Base-by-base conservation (phyloP, 2,888 invertebrate species). In the Eulithis prunata region DNA sequence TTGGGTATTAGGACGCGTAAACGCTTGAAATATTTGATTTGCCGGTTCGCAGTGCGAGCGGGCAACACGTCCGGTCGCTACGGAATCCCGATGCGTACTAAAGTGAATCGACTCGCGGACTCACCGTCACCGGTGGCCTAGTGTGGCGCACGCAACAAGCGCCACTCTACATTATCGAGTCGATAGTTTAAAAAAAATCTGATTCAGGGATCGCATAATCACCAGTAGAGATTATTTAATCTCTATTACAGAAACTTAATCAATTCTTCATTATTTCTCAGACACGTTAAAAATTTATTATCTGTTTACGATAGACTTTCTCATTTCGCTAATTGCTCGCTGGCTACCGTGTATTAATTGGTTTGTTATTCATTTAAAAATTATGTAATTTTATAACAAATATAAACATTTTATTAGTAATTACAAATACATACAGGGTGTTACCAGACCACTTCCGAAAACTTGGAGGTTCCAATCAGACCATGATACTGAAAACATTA, bases 81-180 rank as follows among this genome's bases (percentile, higher is more conserved):
- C 73, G 76, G 77, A 69, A 73, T 82, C 81, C 78, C 80, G 78
- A 79, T 84, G 87, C 89, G 89, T 88, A 92, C 92, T 91, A 78
- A 80, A 85, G 79, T 82, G 81, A 82, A 87, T 83, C 82, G 85
- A 81, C 80, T 79, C 75, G 78, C 73, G 75, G 76, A 71, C 73
- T 52, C 62, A 51, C 56, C 62, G 53, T 52, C 57, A 64, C 49
- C 64, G 68, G 70, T 72, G 69, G 75, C 71, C 72, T 90, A 90
- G 90, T 88, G 91, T 78, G 84, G 91, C 86, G 88, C 90, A 89
- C 87, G 89, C 88, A 86, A 77, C 71, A 75, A 71, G 74, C 72
- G 75, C 75, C 71, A 75, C 79, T 77, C 79, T 80, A 84, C 81
- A 80, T 81, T 84, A 89, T 89, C 87, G 89, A 91, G 86, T 83